These are phyloP conservation scores for Thaumatotibia leucotreta DNA, from an alignment of 1,140 invertebrate species.

Conservation along the genomic window DNA sequence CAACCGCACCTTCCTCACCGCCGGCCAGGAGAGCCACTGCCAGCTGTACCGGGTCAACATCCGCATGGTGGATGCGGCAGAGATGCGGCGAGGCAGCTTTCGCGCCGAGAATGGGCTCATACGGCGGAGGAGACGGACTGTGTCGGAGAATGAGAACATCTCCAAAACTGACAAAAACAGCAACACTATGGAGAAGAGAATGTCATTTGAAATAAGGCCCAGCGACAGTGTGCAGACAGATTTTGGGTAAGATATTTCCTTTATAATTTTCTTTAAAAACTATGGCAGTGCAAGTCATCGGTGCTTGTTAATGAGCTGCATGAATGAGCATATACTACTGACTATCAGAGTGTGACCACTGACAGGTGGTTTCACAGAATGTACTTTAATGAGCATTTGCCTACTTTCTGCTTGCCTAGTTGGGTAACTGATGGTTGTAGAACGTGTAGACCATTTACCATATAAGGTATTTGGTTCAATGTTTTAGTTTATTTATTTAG, in stretches of 20 bases:
- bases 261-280: no score
- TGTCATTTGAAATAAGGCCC: conserved; percentile 84
- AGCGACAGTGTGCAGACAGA: conserved; percentile 89
- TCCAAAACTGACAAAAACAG: conserved; percentile 68
- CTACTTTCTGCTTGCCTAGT: not conserved
- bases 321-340: not conserved
- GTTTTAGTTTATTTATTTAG: no score
- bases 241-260: conserved; percentile 85
- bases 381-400: not conserved
- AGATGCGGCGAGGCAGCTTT: conserved; percentile 68
- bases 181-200: conserved; percentile 76
- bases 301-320: not conserved
- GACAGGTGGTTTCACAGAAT: not conserved
- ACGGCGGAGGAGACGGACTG: conserved; percentile 57
- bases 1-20: conserved; percentile 85
- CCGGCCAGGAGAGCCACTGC: conserved; percentile 94
- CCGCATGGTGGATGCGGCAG: conserved; percentile 77
- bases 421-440: not conserved
- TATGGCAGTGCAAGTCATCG: no score
- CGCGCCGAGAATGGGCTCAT: conserved; percentile 70
- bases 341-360: not conserved
- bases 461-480: no score
- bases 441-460: no score
- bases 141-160: conserved; percentile 67
- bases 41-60: conserved; percentile 91